Evolutionary conservation across 2,888 invertebrate genomes (phyloP).

Genomic region (Pogonocherus hispidulus): DNA sequence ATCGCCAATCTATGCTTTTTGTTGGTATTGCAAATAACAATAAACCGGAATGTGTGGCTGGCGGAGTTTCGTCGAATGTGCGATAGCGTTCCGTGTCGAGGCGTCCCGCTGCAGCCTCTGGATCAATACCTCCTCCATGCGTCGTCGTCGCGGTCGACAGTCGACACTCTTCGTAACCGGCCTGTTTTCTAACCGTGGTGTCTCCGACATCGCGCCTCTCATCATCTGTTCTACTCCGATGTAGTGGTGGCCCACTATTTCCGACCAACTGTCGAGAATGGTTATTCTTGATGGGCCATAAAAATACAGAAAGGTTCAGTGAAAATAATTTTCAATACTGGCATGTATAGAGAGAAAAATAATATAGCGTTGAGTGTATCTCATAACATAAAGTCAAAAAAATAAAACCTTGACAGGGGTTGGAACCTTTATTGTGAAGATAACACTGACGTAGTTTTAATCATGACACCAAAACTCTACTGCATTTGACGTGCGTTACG

Average conservation of each 20-base stretch:
- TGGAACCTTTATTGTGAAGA: too few species aligned
- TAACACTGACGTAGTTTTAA: too few species aligned
- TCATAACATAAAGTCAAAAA: too few species aligned
- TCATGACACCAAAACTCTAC: too few species aligned
- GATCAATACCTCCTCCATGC: conserved; percentile 56
- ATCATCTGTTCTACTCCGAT: conserved; percentile 17
- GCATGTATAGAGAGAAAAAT: too few species aligned
- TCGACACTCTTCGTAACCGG: conserved; percentile 31
- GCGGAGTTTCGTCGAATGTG: conserved; percentile 49
- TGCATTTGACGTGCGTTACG: too few species aligned
- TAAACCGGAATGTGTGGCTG: conserved; percentile 41
- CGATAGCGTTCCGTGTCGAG: conserved; percentile 54
- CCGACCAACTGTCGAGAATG: conserved; percentile 11
- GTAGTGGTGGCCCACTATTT: conserved; percentile 17
- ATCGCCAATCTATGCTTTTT: not conserved
- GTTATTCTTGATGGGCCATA: not conserved
- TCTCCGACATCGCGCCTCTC: conserved; percentile 27
- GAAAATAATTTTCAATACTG: too few species aligned
- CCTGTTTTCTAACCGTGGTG: conserved; percentile 19
- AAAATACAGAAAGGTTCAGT: not conserved
- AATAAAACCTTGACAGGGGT: too few species aligned
- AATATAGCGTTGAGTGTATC: too few species aligned
- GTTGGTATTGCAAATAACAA: conserved; percentile 9
- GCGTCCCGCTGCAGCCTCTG: conserved; percentile 57
- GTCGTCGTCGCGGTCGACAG: conserved; percentile 51